These are phyloP conservation scores for Euplexia lucipara DNA, from an alignment of 2,888 invertebrate species.

Conservation along the genomic window DNA sequence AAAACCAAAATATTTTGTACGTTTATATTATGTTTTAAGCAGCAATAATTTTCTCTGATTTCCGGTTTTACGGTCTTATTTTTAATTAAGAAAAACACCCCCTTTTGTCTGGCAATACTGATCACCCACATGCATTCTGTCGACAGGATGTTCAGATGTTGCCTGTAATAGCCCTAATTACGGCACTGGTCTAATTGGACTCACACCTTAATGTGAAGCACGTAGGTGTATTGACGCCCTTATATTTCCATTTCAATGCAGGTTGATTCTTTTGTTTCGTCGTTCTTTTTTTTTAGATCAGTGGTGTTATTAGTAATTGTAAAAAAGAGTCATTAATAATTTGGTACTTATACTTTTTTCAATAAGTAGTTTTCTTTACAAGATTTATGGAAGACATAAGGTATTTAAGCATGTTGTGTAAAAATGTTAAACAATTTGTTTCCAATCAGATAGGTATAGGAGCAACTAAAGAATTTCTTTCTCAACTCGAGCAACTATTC, in stretches of 20 bases:
- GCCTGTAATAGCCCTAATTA: constrained; percentile 76
- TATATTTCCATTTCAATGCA: constrained; percentile 78
- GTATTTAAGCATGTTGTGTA: neutral
- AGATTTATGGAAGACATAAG: neutral
- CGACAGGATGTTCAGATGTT: constrained; percentile 60
- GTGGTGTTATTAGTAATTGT: constrained; percentile 22
- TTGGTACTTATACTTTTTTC: too few relatives aligned
- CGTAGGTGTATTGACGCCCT: constrained; percentile 75
- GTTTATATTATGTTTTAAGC: too few relatives aligned
- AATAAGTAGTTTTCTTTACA: neutral
- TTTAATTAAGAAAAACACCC: neutral
- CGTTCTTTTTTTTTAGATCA: constrained; percentile 22
- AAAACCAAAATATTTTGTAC: too few relatives aligned
- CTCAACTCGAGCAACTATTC: constrained; percentile 17
- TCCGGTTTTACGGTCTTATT: neutral
- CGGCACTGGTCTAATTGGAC: constrained; percentile 81
- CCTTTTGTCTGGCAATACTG: constrained; percentile 40
- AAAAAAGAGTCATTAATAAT: neutral
- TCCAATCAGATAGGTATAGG: constrained; percentile 6
- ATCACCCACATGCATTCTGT: constrained; percentile 61
- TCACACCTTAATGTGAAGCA: constrained; percentile 69
- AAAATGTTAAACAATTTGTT: constrained; percentile 3
- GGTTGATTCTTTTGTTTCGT: constrained; percentile 76
- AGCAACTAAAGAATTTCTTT: constrained; percentile 9
- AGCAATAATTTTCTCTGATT: neutral